These are phyloP conservation scores for Ramphastos sulfuratus DNA, from an alignment of 2,113 vertebrate species.

Conservation along the genomic window DNA sequence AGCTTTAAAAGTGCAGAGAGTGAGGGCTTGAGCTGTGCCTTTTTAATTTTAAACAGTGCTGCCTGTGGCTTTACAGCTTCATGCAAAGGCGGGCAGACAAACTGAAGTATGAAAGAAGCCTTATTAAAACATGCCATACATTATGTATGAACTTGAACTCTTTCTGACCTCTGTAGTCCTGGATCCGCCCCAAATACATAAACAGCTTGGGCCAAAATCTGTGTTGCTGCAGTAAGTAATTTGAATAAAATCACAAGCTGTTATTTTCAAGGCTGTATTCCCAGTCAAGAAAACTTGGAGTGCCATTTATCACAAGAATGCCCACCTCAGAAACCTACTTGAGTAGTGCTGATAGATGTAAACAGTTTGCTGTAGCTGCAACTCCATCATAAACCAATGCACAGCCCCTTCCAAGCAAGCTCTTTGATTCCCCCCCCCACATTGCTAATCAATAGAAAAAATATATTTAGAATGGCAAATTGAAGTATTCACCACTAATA, in stretches of 20 bases:
- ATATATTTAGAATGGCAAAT: not conserved
- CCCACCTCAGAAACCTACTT: slow-evolving; percentile 9
- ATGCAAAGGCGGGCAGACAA: slow-evolving; percentile 54
- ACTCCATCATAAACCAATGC: not conserved
- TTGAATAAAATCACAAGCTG: slow-evolving; percentile 56
- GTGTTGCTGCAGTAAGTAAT: slow-evolving; percentile 56
- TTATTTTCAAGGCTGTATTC: slow-evolving; percentile 36
- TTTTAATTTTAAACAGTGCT: slow-evolving; percentile 51
- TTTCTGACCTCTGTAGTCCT: slow-evolving; percentile 69
- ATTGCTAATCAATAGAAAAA: not conserved
- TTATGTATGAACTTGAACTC: slow-evolving; percentile 76
- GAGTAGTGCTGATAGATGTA: not conserved
- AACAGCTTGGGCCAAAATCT: slow-evolving; percentile 60
- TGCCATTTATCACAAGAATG: slow-evolving; percentile 26
- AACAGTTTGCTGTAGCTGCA: not conserved
- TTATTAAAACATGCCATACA: slow-evolving; percentile 71
- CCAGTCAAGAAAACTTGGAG: slow-evolving; percentile 24
- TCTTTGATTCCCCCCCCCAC: not conserved
- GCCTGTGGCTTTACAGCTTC: slow-evolving; percentile 66
- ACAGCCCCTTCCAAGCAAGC: not conserved
- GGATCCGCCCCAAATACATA: slow-evolving; percentile 63
- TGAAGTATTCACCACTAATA: not conserved
- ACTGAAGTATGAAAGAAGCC: slow-evolving; percentile 59
- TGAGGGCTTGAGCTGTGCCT: slow-evolving; percentile 33
- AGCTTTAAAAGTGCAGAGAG: slow-evolving; percentile 18